Evolutionary conservation across 2,113 vertebrate genomes (phyloP), one percentile per base, ranked within the genome.

Genomic region (Petroica traversi): DNA sequence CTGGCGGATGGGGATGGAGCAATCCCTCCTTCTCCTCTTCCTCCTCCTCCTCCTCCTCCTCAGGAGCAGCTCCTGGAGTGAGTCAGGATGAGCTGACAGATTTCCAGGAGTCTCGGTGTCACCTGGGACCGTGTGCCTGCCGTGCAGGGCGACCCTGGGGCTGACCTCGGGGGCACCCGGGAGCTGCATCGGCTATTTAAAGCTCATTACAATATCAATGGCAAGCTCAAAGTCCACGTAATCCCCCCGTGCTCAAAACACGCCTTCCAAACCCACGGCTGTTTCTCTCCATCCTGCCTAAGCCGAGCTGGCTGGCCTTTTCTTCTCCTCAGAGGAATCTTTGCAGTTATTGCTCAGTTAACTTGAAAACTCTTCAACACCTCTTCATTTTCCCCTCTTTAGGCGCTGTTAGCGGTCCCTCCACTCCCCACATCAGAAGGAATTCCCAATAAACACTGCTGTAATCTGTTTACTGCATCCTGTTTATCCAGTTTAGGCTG

Each of bases 381-480:
- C 66, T 87, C 62, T 52, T 55, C 84, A 46, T 36, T 84, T 68
- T 28, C 54, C 26, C 33, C 38, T 46, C 52, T 45, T 45, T 38
- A 38, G 48, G 24, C 28, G 22, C 24, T 11, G 11, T 9, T 52
- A 22, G 34, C 4, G 38, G 41, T 22, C 80, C 49, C 58, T 77
- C 58, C 54, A 11, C 43, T 63, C 34, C 33, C 54, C 63, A 19
- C 79, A 74, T 33, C 62, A 54, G 85, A 34, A 88, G 25, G 38
- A 84, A 75, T 71, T 85, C 89, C 85, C 59, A 54, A 41, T 40
- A 88, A 86, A 82, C 73, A 57, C 46, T 12, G 75, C 80, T 48
- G 31, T 96, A 90, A 95, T 92, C 79, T 82, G 85, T 90, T 94
- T 95, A 67, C 78, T 89, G 25, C 73, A 73, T 41, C 79, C 83